Conservation (phyloP, 2,113 vertebrate species). For the Uria aalge region DNA sequence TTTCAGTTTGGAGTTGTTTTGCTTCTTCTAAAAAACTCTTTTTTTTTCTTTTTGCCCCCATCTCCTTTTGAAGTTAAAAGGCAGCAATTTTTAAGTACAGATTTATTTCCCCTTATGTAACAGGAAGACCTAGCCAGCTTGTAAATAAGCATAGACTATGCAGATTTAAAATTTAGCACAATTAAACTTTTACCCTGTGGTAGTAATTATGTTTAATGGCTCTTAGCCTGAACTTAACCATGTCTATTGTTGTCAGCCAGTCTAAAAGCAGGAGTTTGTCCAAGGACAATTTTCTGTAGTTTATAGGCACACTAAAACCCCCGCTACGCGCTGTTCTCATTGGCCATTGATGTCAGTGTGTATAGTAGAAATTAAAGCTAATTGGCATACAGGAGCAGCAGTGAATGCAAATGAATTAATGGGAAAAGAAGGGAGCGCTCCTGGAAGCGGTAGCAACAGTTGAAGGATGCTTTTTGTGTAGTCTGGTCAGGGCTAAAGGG, state of each 20-base stretch:
- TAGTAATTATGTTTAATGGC: conserved; percentile 75
- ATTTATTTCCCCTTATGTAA: conserved; percentile 37
- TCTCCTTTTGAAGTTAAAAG: conserved; percentile 55
- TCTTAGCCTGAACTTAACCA: conserved; percentile 69
- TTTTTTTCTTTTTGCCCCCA: background rate
- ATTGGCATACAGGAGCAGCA: conserved; percentile 54
- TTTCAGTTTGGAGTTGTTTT: conserved; percentile 13
- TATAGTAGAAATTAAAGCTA: conserved; percentile 72
- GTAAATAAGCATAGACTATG: conserved; percentile 60
- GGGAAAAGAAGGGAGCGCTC: conserved; percentile 1
- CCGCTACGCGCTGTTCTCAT: conserved; percentile 49
- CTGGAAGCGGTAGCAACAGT: background rate
- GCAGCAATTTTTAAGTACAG: conserved; percentile 54
- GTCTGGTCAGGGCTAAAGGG: background rate
- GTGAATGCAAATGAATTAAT: conserved; percentile 67
- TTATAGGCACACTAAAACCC: conserved; percentile 63
- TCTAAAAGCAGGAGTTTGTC: conserved; percentile 78
- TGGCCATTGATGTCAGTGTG: conserved; percentile 71
- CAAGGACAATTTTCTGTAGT: conserved; percentile 76
- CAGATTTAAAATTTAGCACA: conserved; percentile 66
- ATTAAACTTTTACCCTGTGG: conserved; percentile 68
- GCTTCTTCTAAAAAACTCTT: background rate
- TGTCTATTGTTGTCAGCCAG: conserved; percentile 60
- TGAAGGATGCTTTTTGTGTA: background rate
- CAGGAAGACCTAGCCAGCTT: conserved; percentile 30